Conservation (phyloP, 2,888 invertebrate species). For the Oxyscelio sp. region DNA sequence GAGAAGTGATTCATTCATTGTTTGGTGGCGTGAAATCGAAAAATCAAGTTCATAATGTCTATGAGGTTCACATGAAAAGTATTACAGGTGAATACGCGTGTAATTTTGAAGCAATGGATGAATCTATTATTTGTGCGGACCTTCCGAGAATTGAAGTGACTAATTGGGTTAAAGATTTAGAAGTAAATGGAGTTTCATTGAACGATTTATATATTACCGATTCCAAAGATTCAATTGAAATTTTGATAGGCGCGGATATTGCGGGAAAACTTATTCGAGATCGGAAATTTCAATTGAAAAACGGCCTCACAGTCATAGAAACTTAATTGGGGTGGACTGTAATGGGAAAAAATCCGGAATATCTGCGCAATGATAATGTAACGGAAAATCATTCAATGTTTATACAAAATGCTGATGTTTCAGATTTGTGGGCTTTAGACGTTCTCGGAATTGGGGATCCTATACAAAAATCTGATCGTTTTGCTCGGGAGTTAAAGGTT, state of each 20-base stretch:
- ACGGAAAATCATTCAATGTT: slow-evolving; percentile 55
- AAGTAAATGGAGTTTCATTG: slow-evolving; percentile 45
- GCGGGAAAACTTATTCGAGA: slow-evolving; percentile 78
- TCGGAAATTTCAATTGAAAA: slow-evolving; percentile 66
- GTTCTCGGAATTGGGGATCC: slow-evolving; percentile 82
- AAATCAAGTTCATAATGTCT: slow-evolving; percentile 62
- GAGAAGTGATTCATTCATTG: slow-evolving; percentile 69
- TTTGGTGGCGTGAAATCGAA: slow-evolving; percentile 75
- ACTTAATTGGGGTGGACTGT: slow-evolving; percentile 80
- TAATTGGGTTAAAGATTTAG: slow-evolving; percentile 67
- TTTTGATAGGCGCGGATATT: slow-evolving; percentile 78
- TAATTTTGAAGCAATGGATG: slow-evolving; percentile 73
- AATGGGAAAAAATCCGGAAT: slow-evolving; percentile 73
- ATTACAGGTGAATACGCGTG: slow-evolving; percentile 67
- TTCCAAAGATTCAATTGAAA: slow-evolving; percentile 66
- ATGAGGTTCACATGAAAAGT: slow-evolving; percentile 61
- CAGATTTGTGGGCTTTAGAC: slow-evolving; percentile 82
- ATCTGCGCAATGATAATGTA: slow-evolving; percentile 51
- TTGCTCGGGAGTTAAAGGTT: slow-evolving; percentile 72
- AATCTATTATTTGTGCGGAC: slow-evolving; percentile 63
- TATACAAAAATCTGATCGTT: slow-evolving; percentile 72
- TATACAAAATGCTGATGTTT: slow-evolving; percentile 71
- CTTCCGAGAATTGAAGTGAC: slow-evolving; percentile 58
- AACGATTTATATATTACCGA: slow-evolving; percentile 27
- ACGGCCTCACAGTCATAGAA: slow-evolving; percentile 78